Evolutionary conservation across 2,797 vertebrate genomes (phyloP).

Genomic region (Lemur catta): DNA sequence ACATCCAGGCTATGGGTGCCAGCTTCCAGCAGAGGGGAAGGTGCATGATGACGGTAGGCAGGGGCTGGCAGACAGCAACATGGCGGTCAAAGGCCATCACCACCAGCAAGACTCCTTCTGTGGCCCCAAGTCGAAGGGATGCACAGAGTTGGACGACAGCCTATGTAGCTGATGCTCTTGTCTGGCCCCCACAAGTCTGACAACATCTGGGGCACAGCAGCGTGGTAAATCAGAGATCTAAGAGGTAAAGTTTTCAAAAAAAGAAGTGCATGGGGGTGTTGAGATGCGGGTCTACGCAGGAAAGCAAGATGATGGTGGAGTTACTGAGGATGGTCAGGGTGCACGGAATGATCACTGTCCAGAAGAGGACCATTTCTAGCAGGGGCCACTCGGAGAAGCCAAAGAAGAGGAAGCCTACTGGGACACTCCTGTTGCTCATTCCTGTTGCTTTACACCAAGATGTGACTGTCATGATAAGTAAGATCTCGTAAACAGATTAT

Average conservation of each 20-base stretch:
- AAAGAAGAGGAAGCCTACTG: conserved; percentile 50
- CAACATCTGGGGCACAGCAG: conserved; percentile 2
- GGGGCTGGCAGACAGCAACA: conserved; percentile 47
- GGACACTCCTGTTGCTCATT: not conserved
- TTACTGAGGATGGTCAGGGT: conserved; percentile 37
- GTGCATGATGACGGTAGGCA: conserved; percentile 54
- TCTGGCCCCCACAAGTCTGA: not conserved
- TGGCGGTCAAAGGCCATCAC: conserved; percentile 51
- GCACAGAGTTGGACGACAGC: not conserved
- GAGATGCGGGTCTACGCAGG: not conserved
- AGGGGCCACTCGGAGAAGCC: conserved; percentile 4
- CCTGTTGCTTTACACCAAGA: not conserved
- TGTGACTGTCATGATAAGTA: not conserved
- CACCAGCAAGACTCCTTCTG: not conserved
- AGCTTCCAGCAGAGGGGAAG: conserved; percentile 5
- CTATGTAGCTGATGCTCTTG: not conserved
- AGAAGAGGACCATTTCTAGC: conserved; percentile 8
- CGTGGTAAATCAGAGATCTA: conserved; percentile 44
- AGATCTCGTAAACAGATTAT: not conserved
- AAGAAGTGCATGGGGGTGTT: conserved; percentile 55
- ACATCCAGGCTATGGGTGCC: not conserved
- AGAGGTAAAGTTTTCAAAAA: conserved; percentile 41
- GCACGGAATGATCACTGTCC: conserved; percentile 13
- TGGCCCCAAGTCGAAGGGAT: not conserved
- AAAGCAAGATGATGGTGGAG: not conserved